Conservation (phyloP, 1,140 invertebrate species). For the Drosophila nasuta region DNA sequence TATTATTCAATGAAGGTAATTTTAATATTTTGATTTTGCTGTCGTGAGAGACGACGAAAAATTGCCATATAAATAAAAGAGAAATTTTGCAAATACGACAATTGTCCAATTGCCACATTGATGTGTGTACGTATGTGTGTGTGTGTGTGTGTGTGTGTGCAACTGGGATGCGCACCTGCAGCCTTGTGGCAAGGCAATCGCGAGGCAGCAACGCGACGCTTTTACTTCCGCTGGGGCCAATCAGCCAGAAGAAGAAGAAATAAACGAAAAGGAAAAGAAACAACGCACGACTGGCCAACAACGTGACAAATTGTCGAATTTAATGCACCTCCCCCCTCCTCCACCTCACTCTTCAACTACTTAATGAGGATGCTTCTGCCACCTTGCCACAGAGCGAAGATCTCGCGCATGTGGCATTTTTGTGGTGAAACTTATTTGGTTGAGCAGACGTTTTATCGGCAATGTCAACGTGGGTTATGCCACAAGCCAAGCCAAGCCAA, state of each 20-base stretch:
- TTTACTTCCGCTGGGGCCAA: conserved; percentile 71
- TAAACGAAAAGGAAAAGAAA: conserved; percentile 11
- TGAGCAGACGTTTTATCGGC: conserved; percentile 30
- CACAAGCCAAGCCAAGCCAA: conserved; percentile 43
- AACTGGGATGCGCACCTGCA: conserved; percentile 61
- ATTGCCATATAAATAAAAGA: conserved; percentile 76
- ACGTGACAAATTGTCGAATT: conserved; percentile 81
- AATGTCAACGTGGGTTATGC: conserved; percentile 78
- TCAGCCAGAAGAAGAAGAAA: conserved; percentile 46
- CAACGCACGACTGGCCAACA: conserved; percentile 68
- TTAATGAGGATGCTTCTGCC: background rate
- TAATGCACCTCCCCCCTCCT: conserved; percentile 1
- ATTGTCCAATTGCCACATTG: conserved; percentile 40
- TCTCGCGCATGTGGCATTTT: conserved; percentile 57
- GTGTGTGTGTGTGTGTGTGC: conserved; percentile 32
- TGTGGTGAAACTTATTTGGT: conserved; percentile 65
- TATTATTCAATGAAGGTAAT: conserved; percentile 64
- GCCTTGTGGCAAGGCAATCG: conserved; percentile 9
- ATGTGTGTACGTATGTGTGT: conserved; percentile 6
- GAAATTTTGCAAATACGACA: conserved; percentile 60
- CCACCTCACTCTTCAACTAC: too few species aligned
- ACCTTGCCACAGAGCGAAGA: background rate
- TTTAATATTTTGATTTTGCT: conserved; percentile 69
- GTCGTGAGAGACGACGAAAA: conserved; percentile 67
- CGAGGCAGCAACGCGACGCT: conserved; percentile 29